Percentiles rank a stretch among this genome's conserved stretches.
Evolutionary conservation across 2,113 vertebrate species (phyloP).

Genomic region (Oncorhynchus mykiss): DNA sequence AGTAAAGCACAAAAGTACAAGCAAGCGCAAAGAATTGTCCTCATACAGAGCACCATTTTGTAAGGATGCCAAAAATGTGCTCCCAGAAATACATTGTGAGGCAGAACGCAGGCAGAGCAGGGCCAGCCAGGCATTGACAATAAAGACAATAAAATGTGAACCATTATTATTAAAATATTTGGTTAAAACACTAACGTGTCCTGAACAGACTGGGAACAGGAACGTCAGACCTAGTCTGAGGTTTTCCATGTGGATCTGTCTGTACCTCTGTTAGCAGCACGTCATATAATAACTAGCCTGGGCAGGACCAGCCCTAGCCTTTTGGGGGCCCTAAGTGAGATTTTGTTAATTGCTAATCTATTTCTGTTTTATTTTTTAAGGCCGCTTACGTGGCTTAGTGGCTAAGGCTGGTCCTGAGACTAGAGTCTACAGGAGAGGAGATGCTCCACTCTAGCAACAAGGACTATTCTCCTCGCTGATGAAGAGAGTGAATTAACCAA

Average conservation of each 20-base stretch:
- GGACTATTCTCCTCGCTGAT: no score
- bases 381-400: no score
- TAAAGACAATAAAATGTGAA: conserved; percentile 7
- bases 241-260: conserved; percentile 58
- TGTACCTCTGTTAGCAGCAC: conserved; percentile 22
- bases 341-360: no score
- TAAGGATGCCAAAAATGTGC: neutral
- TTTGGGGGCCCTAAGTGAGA: no score
- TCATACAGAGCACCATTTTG: neutral
- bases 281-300: neutral
- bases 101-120: neutral
- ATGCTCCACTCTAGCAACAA: no score
- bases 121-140: neutral
- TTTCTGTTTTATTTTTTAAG: no score
- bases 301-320: no score
- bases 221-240: conserved; percentile 33
- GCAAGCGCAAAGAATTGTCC: neutral
- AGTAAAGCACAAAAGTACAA: neutral
- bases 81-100: neutral
- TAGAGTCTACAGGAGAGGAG: no score
- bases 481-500: no score
- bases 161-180: conserved; percentile 24
- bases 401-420: no score
- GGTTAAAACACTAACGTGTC: conserved; percentile 32
- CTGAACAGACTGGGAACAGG: conserved; percentile 43